Base-by-base conservation (phyloP, 35 echinoderm and acorn worm genomes). In the Apostichopus japonicus region DNA sequence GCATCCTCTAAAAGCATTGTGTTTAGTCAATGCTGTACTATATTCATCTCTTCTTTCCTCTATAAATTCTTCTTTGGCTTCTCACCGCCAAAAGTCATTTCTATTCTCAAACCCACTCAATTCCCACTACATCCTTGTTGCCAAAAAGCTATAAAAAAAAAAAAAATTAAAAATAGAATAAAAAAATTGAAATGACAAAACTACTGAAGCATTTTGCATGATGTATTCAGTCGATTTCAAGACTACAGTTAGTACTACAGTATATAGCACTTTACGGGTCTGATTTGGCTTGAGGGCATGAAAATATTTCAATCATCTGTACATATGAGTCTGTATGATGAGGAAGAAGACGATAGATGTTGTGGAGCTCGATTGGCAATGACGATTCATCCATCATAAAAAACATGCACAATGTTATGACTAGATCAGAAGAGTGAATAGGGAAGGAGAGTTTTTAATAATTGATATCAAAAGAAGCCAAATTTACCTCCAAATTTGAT, bases 181-280 rank as follows among this genome's bases (percentile, higher is more conserved):
- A 23, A 21, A 84, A 84, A 58, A 21, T 84, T 56, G 81, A 55
- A 53, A n/a, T 58, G 81, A 84, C 54, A 84, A 57, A 84, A 84
- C 81, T 58, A 84, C 54, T 57, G 53, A 84, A 84, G 81, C 81
- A 57, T 84, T 84, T 58, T 57, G 6, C 17, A 57, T 84, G 81
- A 84, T 84, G 53, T 84, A 84, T 84, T 84, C 81, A 57, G 81
- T 58, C 57, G 19, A 84, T 84, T 84, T 84, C 55, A 57, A 57
- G 53, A 84, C 81, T 44, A 44, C 27, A 33, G 33, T 44, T 44
- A 44, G 33, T 44, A 44, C 33, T 44, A 44, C 33, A 44, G 33
- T 44, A 44, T 44, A 44, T 58, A 57, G 55, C 14, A 22, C 53
- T 53, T 84, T 58, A 57, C 8, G 19, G n/a, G 81, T 84, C 81